Evolutionary conservation across 2,888 invertebrate species (phyloP).

Genomic region (Pheosia gnoma): DNA sequence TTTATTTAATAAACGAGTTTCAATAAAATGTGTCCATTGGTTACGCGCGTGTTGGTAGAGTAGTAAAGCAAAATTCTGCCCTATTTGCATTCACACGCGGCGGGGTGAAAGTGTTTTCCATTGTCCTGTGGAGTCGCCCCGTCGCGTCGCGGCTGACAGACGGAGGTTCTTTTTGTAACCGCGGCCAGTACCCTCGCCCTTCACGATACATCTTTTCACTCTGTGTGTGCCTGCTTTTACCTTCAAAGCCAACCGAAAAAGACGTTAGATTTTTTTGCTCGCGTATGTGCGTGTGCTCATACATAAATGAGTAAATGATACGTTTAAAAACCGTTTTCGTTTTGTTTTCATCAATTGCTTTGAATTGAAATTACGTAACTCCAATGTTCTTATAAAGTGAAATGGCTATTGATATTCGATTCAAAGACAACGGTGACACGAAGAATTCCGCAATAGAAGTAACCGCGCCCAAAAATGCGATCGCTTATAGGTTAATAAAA

Average conservation of each 20-base stretch:
- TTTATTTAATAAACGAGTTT: constrained; percentile 59
- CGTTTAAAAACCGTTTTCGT: too few relatives aligned
- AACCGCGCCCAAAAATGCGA: constrained; percentile 43
- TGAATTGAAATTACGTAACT: constrained; percentile 9
- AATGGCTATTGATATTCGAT: constrained; percentile 38
- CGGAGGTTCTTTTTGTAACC: constrained; percentile 57
- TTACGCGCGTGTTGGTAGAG: constrained; percentile 48
- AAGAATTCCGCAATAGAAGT: constrained; percentile 38
- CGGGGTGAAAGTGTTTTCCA: constrained; percentile 75
- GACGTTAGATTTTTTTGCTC: too few relatives aligned
- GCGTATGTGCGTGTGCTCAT: too few relatives aligned
- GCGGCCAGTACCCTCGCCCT: constrained; percentile 23
- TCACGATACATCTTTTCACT: constrained; percentile 10
- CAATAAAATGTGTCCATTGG: constrained; percentile 53
- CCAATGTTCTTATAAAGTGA: constrained; percentile 30
- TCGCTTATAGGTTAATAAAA: constrained; percentile 50
- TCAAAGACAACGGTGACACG: constrained; percentile 32
- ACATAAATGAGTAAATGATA: too few relatives aligned
- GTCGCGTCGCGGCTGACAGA: constrained; percentile 57
- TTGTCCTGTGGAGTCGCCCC: constrained; percentile 62
- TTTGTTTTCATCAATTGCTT: neutral
- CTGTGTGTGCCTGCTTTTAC: constrained; percentile 18
- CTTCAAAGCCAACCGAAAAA: too few relatives aligned
- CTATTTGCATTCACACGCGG: constrained; percentile 71
- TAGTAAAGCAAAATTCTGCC: constrained; percentile 46